A percentile compares a stretch with the other conserved stretches of the same genome.
Evolutionary conservation across 2,797 vertebrate species (phyloP).

Genomic region (Cercopithecus petaurista): DNA sequence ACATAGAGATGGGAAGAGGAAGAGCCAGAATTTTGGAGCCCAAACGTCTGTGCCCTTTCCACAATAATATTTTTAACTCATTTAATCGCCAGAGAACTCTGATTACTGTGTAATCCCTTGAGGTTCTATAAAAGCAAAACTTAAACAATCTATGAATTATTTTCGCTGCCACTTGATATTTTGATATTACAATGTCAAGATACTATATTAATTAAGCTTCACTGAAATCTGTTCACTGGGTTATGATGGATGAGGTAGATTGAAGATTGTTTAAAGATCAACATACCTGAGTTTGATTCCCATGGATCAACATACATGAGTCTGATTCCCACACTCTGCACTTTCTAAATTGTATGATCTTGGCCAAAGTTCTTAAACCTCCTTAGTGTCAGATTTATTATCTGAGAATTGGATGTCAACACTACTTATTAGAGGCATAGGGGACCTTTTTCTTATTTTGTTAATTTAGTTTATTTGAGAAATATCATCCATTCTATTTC

Average conservation of each 20-base stretch:
- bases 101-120: background rate
- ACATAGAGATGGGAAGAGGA: background rate
- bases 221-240: background rate
- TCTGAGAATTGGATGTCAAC: background rate
- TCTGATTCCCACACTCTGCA: background rate
- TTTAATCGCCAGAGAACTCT: background rate
- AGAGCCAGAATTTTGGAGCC: background rate
- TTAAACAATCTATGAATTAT: background rate
- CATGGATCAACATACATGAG: background rate
- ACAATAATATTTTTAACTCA: background rate
- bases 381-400: background rate
- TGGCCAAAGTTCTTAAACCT: background rate
- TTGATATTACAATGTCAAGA: constrained; percentile 6
- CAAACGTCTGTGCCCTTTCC: background rate
- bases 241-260: background rate
- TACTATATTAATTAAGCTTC: background rate
- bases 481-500: background rate
- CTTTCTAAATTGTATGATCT: background rate
- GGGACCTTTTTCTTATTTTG: background rate
- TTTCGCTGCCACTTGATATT: background rate
- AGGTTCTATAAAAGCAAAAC: background rate
- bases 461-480: background rate
- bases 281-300: background rate
- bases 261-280: background rate
- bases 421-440: background rate